These are phyloP conservation scores for Drosophila bocqueti DNA, from an alignment of 1,140 invertebrate genomes.

Conservation along the genomic window DNA sequence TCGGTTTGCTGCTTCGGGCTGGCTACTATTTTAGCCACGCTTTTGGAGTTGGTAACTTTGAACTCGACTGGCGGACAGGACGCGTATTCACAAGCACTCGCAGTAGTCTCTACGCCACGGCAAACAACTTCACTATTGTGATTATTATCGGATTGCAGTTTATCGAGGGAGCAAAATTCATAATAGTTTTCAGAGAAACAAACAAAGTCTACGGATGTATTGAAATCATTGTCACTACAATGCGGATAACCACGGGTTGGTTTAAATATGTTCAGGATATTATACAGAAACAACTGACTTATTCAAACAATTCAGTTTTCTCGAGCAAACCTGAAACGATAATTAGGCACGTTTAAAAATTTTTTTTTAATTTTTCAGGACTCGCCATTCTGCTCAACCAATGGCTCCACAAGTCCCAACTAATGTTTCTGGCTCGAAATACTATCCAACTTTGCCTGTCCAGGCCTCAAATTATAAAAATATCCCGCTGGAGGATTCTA, in stretches of 20 bases:
- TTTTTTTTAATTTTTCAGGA: background rate
- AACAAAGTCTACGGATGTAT: background rate
- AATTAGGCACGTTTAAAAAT: background rate
- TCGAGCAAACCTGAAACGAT: too few species aligned
- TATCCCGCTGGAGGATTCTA: background rate
- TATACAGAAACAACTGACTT: background rate
- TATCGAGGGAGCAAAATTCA: fast-evolving
- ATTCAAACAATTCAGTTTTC: too few species aligned
- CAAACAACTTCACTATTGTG: background rate
- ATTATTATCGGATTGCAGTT: fast-evolving
- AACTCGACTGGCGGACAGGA: background rate
- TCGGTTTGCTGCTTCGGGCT: background rate
- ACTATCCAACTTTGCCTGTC: background rate
- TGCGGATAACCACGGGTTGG: background rate
- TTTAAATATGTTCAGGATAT: background rate
- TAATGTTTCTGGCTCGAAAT: background rate
- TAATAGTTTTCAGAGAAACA: fast-evolving
- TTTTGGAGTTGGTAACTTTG: background rate
- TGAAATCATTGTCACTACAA: too few species aligned
- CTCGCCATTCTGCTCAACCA: background rate
- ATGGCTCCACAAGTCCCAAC: background rate
- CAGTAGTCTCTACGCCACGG: background rate
- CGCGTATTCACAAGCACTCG: background rate
- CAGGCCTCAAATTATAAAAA: background rate
- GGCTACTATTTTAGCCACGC: background rate